Evolutionary conservation across 2,888 invertebrate species (phyloP), one percentile per base, ranked within the genome.

Genomic region (Ypsolopha sequella): DNA sequence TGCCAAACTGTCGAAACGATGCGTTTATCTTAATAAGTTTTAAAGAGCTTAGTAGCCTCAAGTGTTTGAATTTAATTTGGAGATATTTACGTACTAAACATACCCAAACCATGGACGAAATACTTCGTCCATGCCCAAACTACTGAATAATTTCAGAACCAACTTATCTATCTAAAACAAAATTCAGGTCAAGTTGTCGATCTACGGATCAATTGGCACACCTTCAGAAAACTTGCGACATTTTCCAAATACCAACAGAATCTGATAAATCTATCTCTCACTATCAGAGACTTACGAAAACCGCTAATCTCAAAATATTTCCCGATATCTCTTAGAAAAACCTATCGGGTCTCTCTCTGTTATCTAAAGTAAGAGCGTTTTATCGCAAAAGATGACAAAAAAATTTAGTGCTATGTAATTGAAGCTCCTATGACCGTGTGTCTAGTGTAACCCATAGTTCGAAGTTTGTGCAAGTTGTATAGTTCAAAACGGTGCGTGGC

Each of bases 271-370:
- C 60, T 59, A 66, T 67, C 65, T 67, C 68, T 61, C 56, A 50
- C 41, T 73, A 73, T 75, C 72, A 55, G 54, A 54, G 54, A 36
- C 61, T 84, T 85, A 77, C 85, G 73, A 82, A 84, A 84, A 69
- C 62, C 65, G 9, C 54, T 72, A 71, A 82, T 84, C 81, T 76
- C 51, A 56, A 68, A 74, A 61, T 73, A 6, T 80, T 51, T 36
- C 14, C 36, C 47, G 47, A 47, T 47, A 47, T 14, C 56, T 49
- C 50, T 56, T 53, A 61, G 59, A 76, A 80, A 75, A 76, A 60
- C 61, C 64, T 62, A 68, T 72, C 63, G 64, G 67, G 73, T 67
- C 64, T 69, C 68, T 66, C 60, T 54, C 59, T 57, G n/a, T 73
- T 81, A 82, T 81, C 82, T 63, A 48, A n/a, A n/a, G n/a, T n/a